Evolutionary conservation across 2,888 invertebrate genomes (phyloP), one percentile per base, ranked within the genome.

Genomic region (Megalurothrips usitatus): DNA sequence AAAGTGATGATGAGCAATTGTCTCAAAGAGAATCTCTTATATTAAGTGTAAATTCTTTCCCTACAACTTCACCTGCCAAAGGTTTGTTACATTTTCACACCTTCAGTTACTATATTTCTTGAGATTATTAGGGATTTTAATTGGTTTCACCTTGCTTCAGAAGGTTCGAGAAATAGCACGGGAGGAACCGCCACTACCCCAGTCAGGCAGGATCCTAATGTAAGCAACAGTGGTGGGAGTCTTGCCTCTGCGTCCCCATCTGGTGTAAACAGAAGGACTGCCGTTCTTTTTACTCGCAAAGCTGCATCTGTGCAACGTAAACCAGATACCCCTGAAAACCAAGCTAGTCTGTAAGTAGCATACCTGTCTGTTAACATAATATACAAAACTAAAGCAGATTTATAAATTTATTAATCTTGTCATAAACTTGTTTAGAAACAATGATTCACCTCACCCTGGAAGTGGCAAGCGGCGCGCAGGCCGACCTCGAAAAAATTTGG

Each of bases 231-330:
- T 3, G 85, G 83, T 10, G 87, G 86, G n/a, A 86, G 68, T 68
- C 23, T 23, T 19, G 23, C 68, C 0, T 9, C 84, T 10, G 83
- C 87, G 34, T 89, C 90, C 1, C 89, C 90, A 0, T 87, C 89
- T 6, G 91, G 92, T 14, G 92, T 92, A 11, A 92, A 92, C 86
- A 88, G 92, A 48, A 86, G 94, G 85, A 94, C 93, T 34, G 93
- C 94, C n/a, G 94, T 94, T 47, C 87, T 94, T 49, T 92, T 94
- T 84, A 93, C 93, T 14, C 90, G 93, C 79, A 94, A 94, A 87
- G 92, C 92, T 1, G 91, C 91, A 1, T 88, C 88, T 52, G 84
- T 84, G 23, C 81, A 84, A 79, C 81, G 81, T n/a, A 84, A 84
- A 81, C 82, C 84, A 17, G 83, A 83, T 10, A 79, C 82, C 82